Base-by-base conservation (phyloP, 2,797 vertebrate genomes). In the Melanotaenia trifasciata region DNA sequence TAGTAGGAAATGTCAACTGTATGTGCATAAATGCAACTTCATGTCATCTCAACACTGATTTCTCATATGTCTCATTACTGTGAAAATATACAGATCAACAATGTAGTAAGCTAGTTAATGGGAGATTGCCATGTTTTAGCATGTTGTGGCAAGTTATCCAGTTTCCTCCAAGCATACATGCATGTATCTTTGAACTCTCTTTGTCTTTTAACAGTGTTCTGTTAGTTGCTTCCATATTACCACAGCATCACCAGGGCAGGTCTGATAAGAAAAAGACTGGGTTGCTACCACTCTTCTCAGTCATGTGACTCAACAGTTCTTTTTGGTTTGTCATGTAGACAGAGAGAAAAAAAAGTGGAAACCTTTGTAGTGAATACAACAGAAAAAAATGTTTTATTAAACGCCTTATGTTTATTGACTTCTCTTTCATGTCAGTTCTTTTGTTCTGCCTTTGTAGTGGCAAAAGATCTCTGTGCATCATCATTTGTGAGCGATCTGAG, bases 391-490 rank as follows among this genome's bases (percentile, higher is more conserved):
- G 96, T 98, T 98, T 97, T 97, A 99, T 98, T 98, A 97, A 99
- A 97, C 96, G 96, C 95, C 96, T 96, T 97, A 97, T 98, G 97
- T 98, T 98, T 98, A 97, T 97, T 98, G 97, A 97, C 97, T 97
- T 97, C 96, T 96, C 97, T 98, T 99, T 98, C 96, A 97, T 98
- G 97, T 97, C 94, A 94, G 94, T 98, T 96, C 96, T 98, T 98
- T 97, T 99, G 97, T 98, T 99, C 96, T 98, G 96, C 96, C 97
- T 99, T 98, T 98, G 97, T 98, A 96, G 96, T 96, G 97, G 97
- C 97, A 97, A 97, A 98, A 97, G 96, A 98, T 97, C 94, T 95
- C 94, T 94, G 96, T 95, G 96, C 96, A 96, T 97, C 96, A 96
- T 97, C 95, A 96, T 98, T 97, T 96, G 96, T 94, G 95, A 98